Conservation (phyloP, 2,797 vertebrate genomes). For the Triplophysa bombifrons region DNA sequence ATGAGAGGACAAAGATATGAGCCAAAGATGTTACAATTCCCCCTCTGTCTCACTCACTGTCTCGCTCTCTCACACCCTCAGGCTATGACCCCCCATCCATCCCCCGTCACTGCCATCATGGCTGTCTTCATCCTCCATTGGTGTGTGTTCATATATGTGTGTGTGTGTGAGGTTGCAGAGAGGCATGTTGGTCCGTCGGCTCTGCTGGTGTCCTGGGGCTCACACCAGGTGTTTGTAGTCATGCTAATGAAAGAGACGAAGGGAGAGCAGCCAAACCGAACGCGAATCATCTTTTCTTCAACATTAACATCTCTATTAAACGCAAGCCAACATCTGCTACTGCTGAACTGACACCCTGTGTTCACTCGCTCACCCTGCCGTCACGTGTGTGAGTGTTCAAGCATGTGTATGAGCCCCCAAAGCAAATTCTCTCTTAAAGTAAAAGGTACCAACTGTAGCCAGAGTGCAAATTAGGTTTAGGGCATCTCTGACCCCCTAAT, state of each 20-base stretch:
- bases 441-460: conserved; percentile 9
- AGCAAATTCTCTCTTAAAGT: conserved; percentile 14
- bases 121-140: conserved; percentile 54
- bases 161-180: conserved; percentile 38
- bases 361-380: conserved; percentile 43
- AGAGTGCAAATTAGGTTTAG: background rate
- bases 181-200: conserved; percentile 53
- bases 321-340: conserved; percentile 75
- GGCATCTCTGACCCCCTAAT: background rate
- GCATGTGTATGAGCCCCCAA: conserved; percentile 22
- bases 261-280: conserved; percentile 67
- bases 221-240: conserved; percentile 71
- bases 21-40: conserved; percentile 48
- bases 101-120: conserved; percentile 43
- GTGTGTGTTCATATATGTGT: background rate
- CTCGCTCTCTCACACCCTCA: conserved; percentile 42
- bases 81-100: conserved; percentile 46
- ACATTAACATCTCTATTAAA: conserved; percentile 81
- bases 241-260: conserved; percentile 70
- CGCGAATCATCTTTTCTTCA: conserved; percentile 67
- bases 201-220: conserved; percentile 57
- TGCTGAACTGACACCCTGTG: conserved; percentile 61
- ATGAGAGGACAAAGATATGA: conserved; percentile 59
- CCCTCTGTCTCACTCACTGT: conserved; percentile 1
- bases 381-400: conserved; percentile 37